Base-by-base conservation (phyloP, 2,797 vertebrate species). In the Mormyrops attenuatus region DNA sequence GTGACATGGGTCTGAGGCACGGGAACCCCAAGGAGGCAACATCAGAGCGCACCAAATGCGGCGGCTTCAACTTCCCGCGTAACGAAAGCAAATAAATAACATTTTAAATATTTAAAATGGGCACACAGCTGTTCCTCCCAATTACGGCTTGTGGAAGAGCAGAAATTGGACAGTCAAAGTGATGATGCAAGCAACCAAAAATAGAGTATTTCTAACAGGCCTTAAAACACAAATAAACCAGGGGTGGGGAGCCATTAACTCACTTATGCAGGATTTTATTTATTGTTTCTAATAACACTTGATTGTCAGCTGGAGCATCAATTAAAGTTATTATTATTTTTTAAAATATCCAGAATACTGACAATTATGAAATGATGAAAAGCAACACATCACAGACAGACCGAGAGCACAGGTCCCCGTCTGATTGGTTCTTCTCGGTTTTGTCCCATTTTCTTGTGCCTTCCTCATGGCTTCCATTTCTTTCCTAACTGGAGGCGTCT, bases 1-100 rank as follows among this genome's bases (percentile, higher is more conserved):
- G 85, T 90, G 91, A 91, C 90, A 15, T 89, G 66, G 88, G 84
- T 49, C 84, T 73, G 90, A 89, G 90, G 44, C 50, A 52, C 2
- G 55, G 73, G 82, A 89, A 91, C 73, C 88, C 89, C 91, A 89
- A 90, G 89, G 90, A 91, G 91, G 89, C 90, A 80, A 80, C 93
- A 93, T 93, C 92, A 91, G 92, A 91, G 90, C 90, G 60, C 89
- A 60, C 5, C 90, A 87, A 92, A 85, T 0, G 91, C 52, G 34
- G 87, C 88, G 26, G 89, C 88, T 90, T 90, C 80, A 49, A 88
- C 88, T 91, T 91, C 34, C 34, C 17, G 34, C 15, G 38, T 17
- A 44, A 80, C 91, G 84, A 88, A 88, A 22, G 89, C 38, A 7
- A 91, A 90, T 89, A 92, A 91, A 92, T 82, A 85, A 11, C 30